These are phyloP conservation scores for Parazoanthus swiftii DNA, from an alignment of 92 coral and sea anemone species.

Conservation along the genomic window DNA sequence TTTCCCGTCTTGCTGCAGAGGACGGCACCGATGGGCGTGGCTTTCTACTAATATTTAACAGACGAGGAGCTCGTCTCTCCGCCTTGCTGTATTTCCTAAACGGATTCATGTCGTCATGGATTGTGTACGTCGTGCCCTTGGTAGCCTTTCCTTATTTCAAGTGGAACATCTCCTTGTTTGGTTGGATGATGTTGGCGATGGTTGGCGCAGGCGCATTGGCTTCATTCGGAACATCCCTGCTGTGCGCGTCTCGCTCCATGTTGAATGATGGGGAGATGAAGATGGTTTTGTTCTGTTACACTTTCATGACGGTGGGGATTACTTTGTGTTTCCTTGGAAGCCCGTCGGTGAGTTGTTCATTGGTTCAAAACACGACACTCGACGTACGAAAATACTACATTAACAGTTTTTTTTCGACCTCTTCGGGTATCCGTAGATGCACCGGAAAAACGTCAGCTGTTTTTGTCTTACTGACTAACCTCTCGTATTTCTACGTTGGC, in stretches of 20 bases:
- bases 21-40: background rate
- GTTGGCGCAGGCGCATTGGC: constrained; percentile 28
- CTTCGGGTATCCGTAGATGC: no score
- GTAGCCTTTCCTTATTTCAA: constrained; percentile 30
- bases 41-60: background rate
- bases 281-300: constrained; percentile 16
- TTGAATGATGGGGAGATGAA: constrained; percentile 22
- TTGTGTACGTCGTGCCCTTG: constrained; percentile 38
- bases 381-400: no score
- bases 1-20: background rate
- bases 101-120: constrained; percentile 41
- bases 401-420: no score
- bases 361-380: no score
- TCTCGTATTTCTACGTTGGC: no score
- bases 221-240: constrained; percentile 6
- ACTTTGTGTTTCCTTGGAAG: constrained; percentile 19
- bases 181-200: constrained; percentile 27
- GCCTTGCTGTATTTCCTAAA: constrained; percentile 30
- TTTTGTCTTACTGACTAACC: no score
- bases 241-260: background rate
- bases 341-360: constrained; percentile 7
- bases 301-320: constrained; percentile 29
- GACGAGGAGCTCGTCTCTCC: background rate
- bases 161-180: constrained; percentile 30
- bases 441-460: no score